A percentile compares a stretch with the other conserved stretches of the same genome.
These are phyloP conservation scores for Stigmatopora nigra DNA, from an alignment of 2,113 vertebrate genomes.

Conservation along the genomic window DNA sequence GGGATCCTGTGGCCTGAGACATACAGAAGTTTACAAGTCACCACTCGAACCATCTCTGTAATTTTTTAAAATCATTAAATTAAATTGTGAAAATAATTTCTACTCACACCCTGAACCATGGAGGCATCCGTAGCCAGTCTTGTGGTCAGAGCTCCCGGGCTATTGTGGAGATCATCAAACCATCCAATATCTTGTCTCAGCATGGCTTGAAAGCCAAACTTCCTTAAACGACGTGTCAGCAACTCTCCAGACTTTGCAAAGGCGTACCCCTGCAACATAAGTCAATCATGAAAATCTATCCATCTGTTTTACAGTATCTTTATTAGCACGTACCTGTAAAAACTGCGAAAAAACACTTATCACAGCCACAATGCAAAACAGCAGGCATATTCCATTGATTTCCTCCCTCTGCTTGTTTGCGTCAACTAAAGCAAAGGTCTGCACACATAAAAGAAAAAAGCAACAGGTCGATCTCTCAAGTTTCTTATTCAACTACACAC, in stretches of 20 bases:
- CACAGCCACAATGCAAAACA: constrained; percentile 65
- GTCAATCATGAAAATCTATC: not conserved
- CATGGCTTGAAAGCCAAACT: constrained; percentile 71
- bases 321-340: constrained; percentile 54
- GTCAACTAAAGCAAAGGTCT: constrained; percentile 69
- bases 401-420: constrained; percentile 50
- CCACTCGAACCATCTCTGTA: not conserved
- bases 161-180: constrained; percentile 71
- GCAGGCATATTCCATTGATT: constrained; percentile 62
- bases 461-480: not conserved
- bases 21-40: not conserved
- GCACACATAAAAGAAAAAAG: constrained; percentile 15
- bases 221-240: constrained; percentile 69
- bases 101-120: constrained; percentile 70
- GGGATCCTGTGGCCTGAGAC: constrained; percentile 70
- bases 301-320: not conserved
- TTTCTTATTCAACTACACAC: not conserved
- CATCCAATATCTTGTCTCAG: constrained; percentile 70
- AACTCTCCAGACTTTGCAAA: constrained; percentile 75
- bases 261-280: constrained; percentile 58
- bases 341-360: constrained; percentile 69
- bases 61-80: not conserved
- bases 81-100: not conserved
- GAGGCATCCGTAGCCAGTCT: constrained; percentile 73
- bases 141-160: constrained; percentile 71